A percentile compares a stretch with the other conserved stretches of the same genome.
phyloP scores from a whole-genome alignment of 2,113 vertebrate genomes.

The Mus pahari region DNA sequence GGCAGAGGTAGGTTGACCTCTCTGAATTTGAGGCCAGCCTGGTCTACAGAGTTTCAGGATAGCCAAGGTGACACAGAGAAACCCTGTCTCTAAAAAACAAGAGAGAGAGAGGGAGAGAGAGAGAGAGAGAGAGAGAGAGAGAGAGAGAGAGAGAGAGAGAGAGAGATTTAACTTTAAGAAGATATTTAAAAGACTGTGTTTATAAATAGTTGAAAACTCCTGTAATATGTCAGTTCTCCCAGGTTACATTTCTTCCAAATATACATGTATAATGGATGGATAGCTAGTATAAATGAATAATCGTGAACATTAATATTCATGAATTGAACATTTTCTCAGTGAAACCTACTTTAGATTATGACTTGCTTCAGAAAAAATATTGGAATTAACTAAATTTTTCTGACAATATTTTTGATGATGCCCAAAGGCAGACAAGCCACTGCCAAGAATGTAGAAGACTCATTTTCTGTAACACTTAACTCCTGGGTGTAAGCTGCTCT shows the following conservation, averaged over 20 bases:
- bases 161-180: not conserved
- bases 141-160: too few relatives aligned
- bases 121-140: too few relatives aligned
- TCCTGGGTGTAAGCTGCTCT: not conserved
- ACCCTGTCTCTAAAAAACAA: not conserved
- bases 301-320: constrained; percentile 25
- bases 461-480: not conserved
- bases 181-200: not conserved
- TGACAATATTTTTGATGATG: constrained; percentile 18
- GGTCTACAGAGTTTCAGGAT: not conserved
- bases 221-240: not conserved
- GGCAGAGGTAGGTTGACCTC: not conserved
- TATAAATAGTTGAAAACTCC: constrained; percentile 48
- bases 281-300: constrained; percentile 4
- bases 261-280: not conserved
- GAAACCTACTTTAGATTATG: constrained; percentile 32
- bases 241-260: constrained; percentile 12
- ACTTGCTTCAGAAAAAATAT: constrained; percentile 50
- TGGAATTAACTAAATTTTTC: constrained; percentile 31
- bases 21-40: not conserved
- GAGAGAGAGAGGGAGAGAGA: too few relatives aligned
- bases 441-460: not conserved
- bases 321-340: not conserved
- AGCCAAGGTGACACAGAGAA: not conserved
- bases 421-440: not conserved